Base-by-base conservation (phyloP, 2,888 invertebrate species). In the Cordilura impudica region DNA sequence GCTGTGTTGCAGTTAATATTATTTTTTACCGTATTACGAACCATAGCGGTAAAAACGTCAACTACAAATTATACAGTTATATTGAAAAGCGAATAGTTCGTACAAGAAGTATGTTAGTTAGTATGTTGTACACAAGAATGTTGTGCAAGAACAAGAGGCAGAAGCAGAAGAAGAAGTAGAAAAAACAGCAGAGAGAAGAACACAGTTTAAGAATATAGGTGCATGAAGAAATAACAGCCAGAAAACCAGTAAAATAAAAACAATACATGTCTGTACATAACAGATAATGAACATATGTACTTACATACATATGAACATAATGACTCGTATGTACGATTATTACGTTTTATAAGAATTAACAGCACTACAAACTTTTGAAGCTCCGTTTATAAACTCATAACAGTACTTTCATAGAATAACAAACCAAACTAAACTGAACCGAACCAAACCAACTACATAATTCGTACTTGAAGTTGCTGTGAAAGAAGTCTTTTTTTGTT, bases 41-140 rank as follows among this genome's bases (percentile, higher is more conserved):
- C 89, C 86, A 86, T 89, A 89, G 89, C 89, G 89, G 89, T 89
- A 89, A 89, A 88, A 86, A 85, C 87, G 85, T 86, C 88, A 88
- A 87, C 89, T 89, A 89, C 89, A 89, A 88, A 89, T 87, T 86
- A 86, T 89, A 89, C 89, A 86, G 89, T 89, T 89, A 89, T 81
- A 69, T 71, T 65, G 56, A 61, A 61, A 16, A 43, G 10, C 10
- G 21, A 29, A 23, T 6, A 45, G 23, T 18, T 23, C 56, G 47
- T 43, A 21, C 2, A n/a, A 19, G 29, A 60, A 6, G 4, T 45
- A 43, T 4, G 16, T 69, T 47, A 69, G 63, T 75, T 63, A 47
- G 75, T 69, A 56, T 75, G 75, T 76, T 76, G 70, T 39, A 54
- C 47, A 66, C 78, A 79, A 69, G 75, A 79, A 79, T 79, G 66